Evolutionary conservation across 2,888 invertebrate genomes (phyloP).

Genomic region (Chelonus formosanus): DNA sequence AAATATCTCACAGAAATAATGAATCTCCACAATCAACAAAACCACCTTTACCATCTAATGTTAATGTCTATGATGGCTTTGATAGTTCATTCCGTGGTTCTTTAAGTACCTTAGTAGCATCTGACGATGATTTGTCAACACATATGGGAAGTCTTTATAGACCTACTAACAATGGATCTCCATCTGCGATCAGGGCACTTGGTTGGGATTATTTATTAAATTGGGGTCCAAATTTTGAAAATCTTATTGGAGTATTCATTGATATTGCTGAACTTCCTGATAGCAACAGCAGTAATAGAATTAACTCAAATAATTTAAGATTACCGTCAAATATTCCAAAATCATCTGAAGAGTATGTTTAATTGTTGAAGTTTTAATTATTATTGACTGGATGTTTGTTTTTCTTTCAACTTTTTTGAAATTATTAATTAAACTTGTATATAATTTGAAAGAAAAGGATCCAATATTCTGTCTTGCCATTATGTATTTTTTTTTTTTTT

Average conservation of each 20-base stretch:
- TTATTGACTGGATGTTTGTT: too few species aligned
- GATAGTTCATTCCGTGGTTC: slow-evolving; percentile 95
- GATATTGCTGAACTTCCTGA: slow-evolving; percentile 96
- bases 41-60: slow-evolving; percentile 76
- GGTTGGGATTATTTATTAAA: slow-evolving; percentile 95
- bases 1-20: slow-evolving; percentile 63
- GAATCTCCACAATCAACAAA: slow-evolving; percentile 66
- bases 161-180: slow-evolving; percentile 77
- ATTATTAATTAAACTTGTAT: too few species aligned
- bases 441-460: too few species aligned
- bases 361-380: slow-evolving; percentile 42
- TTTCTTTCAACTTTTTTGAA: too few species aligned
- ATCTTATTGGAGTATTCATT: slow-evolving; percentile 93
- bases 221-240: slow-evolving; percentile 97
- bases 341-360: slow-evolving; percentile 91
- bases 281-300: slow-evolving; percentile 71
- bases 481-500: slow-evolving; percentile 22
- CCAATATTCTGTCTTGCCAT: slow-evolving; percentile 43
- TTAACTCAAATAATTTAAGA: slow-evolving; percentile 78
- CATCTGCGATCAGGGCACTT: slow-evolving; percentile 73
- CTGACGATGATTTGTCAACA: slow-evolving; percentile 89
- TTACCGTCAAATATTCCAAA: slow-evolving; percentile 82
- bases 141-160: slow-evolving; percentile 83
- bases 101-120: slow-evolving; percentile 90
- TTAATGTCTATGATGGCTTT: slow-evolving; percentile 82